Base-by-base conservation (phyloP, 2,113 vertebrate genomes). In the Lepidothrix coronata region DNA sequence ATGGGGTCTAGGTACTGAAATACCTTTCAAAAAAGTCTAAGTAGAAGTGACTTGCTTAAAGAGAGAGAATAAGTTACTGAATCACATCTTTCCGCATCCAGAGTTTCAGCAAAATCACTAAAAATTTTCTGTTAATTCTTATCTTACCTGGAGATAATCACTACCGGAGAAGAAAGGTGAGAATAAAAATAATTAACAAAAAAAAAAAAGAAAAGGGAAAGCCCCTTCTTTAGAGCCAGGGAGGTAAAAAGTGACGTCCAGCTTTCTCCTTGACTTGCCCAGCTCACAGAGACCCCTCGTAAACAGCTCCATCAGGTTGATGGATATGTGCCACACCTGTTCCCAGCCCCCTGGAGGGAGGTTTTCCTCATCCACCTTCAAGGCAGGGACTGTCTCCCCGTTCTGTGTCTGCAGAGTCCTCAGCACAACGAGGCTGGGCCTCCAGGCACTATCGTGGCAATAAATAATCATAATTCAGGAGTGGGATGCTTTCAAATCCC, bases 401-500 rank as follows among this genome's bases (percentile, higher is more conserved):
- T 78, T 71, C 39, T 59, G 48, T 48, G 88, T 63, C 88, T 95
- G 80, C 37, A 58, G 76, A 96, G 44, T 57, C 61, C 92, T 89
- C 14, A 78, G 65, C 79, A 81, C 76, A 54, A 67, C 0, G 11
- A 75, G 73, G 15, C 61, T 39, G 49, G 31, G 91, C 95, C 95
- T 84, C 78, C 15, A 78, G 92, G 95, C 93, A 43, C 46, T 65
- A 41, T 5, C n/a, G 65, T 7, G 65, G 74, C 86, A 92, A 95
- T 95, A 97, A 95, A 92, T 95, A 97, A 96, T 70, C 90, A 92
- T 96, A 88, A 95, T 82, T 96, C 92, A 89, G 61, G 77, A 89
- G 79, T 15, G 30, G 0, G 80, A 93, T 75, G 90, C 73, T 94
- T 94, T 94, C 79, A 91, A 11, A 95, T 59, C 92, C 41, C 61